Conservation (phyloP, 2,113 vertebrate genomes). For the Gnathonemus longibarbis region DNA sequence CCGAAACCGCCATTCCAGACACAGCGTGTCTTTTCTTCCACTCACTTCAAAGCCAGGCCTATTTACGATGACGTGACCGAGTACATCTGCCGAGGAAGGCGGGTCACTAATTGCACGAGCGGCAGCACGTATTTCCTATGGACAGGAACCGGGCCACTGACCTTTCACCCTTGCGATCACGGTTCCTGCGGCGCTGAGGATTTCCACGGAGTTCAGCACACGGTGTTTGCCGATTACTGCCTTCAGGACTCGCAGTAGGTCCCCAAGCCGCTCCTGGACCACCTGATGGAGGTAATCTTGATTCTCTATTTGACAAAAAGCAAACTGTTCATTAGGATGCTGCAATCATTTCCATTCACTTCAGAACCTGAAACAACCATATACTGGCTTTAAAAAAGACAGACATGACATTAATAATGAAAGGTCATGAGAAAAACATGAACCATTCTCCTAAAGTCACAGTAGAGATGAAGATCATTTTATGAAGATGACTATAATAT, state of each 20-base stretch:
- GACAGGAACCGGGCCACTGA: constrained; percentile 49
- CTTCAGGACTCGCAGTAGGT: constrained; percentile 81
- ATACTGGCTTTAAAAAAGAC: not conserved
- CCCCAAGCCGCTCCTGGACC: constrained; percentile 82
- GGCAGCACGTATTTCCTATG: not conserved
- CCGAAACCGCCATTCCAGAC: not conserved
- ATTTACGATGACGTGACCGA: not conserved
- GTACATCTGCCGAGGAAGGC: not conserved
- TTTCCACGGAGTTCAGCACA: constrained; percentile 85
- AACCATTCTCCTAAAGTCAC: not conserved
- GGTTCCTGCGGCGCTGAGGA: constrained; percentile 84
- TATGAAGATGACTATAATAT: not conserved
- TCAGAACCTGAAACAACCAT: not conserved
- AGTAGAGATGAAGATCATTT: not conserved
- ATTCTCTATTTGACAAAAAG: constrained; percentile 59
- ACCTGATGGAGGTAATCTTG: constrained; percentile 78
- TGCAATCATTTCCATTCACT: not conserved
- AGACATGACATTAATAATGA: not conserved
- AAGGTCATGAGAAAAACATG: not conserved
- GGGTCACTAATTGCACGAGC: not conserved
- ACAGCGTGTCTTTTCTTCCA: not conserved
- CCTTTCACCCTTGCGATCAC: constrained; percentile 93
- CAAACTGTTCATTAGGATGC: not conserved
- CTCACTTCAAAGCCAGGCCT: not conserved
- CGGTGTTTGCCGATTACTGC: constrained; percentile 83